Base-by-base conservation (phyloP, 2,113 vertebrate genomes). In the Phrynosoma platyrhinos region DNA sequence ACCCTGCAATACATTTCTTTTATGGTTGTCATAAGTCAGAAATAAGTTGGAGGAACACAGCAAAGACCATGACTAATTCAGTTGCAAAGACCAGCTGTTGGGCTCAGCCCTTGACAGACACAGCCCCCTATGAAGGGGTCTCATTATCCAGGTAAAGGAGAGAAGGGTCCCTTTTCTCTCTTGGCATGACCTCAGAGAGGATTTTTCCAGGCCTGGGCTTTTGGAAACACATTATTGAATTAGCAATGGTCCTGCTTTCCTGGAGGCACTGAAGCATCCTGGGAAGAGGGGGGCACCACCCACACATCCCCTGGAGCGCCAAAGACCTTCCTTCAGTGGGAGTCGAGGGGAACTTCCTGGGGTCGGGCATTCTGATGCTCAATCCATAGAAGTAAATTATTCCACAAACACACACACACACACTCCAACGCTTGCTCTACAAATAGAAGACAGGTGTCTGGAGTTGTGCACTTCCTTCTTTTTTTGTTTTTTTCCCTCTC, bases 361-460 rank as follows among this genome's bases (percentile, higher is more conserved):
- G 4, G 1, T 0, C 13, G 55, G 58, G 42, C 89, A 74, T 3
- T 0, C 47, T 3, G 14, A 16, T 62, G 25, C 4, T 0, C 18
- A 2, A 2, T 69, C 84, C 77, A 1, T 2, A 72, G 20, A 58
- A 75, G 47, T 27, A 66, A 86, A 40, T 75, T 87, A 5, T 66
- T 21, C 12, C 62, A 64, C 62, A 64, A 13, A 64, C 62, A 9
- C 62, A 64, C 7, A 64, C 62, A 16, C 64, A 3, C 79, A n/a
- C 78, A n/a, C 53, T 1, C 79, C 25, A 32, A 20, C 9, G 40
- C 0, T 14, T 16, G 84, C 79, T n/a, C 68, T 75, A 58, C 0
- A 87, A 91, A 78, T 69, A 2, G 25, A 89, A 94, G 52, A 71
- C 91, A 91, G 91, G 94, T 90, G 95, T 79, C 72, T 23, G 0